These are phyloP conservation scores for Leptinotarsa texana DNA, from an alignment of 1,140 invertebrate species.

Conservation along the genomic window DNA sequence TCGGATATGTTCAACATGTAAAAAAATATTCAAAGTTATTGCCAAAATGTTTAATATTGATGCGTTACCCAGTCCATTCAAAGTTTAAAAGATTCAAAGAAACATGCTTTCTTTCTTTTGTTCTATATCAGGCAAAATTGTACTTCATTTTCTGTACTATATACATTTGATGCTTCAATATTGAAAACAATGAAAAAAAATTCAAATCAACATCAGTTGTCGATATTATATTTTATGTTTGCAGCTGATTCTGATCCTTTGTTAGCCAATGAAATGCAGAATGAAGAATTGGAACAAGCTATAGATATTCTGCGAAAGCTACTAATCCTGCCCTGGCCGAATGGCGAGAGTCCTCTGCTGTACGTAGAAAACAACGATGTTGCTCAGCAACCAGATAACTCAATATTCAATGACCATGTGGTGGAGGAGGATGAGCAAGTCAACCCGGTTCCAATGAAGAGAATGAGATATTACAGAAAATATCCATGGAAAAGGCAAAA, in stretches of 20 bases:
- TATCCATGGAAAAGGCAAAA: constrained; percentile 67
- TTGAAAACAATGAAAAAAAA: too few relatives aligned
- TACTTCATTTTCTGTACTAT: too few relatives aligned
- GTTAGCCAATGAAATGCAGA: not conserved
- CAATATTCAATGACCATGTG: constrained; percentile 34
- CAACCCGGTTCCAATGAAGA: constrained; percentile 51
- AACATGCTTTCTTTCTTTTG: too few relatives aligned
- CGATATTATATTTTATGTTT: not conserved
- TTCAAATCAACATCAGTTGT: too few relatives aligned
- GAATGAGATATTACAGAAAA: constrained; percentile 63
- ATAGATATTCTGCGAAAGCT: constrained; percentile 42
- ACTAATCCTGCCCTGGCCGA: constrained; percentile 46
- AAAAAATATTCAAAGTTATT: too few relatives aligned
- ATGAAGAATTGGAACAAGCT: constrained; percentile 38
- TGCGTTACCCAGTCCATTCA: too few relatives aligned
- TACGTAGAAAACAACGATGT: constrained; percentile 56
- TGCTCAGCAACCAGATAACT: constrained; percentile 24
- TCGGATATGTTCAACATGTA: too few relatives aligned
- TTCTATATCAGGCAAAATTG: too few relatives aligned
- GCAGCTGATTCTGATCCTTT: not conserved
- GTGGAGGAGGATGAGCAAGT: constrained; percentile 17
- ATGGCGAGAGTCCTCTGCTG: constrained; percentile 52
- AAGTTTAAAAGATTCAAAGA: too few relatives aligned
- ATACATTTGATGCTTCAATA: too few relatives aligned
- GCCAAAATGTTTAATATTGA: too few relatives aligned